Conservation (phyloP, 2,888 invertebrate genomes). For the Cantharis rustica region DNA sequence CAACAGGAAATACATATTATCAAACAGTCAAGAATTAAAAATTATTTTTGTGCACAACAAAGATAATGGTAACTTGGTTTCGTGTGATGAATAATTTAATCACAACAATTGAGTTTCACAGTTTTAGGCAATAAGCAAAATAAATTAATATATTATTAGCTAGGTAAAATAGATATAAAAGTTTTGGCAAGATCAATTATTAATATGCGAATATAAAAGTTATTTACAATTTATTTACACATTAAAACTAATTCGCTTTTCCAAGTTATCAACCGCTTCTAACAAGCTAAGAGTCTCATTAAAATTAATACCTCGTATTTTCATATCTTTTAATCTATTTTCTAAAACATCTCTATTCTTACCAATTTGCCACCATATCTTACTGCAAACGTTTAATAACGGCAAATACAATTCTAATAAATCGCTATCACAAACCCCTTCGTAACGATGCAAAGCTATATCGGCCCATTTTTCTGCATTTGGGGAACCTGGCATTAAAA, state of each 20-base stretch:
- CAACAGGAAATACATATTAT: not conserved
- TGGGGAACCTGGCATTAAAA: constrained; percentile 57
- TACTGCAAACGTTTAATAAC: constrained; percentile 68
- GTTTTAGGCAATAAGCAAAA: not conserved
- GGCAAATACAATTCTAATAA: constrained; percentile 71
- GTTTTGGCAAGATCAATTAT: not conserved
- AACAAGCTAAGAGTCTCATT: constrained; percentile 65
- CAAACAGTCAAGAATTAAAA: not conserved
- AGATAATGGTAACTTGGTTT: not conserved
- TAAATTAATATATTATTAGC: not conserved
- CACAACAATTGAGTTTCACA: not conserved
- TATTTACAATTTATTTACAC: not conserved
- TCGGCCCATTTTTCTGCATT: constrained; percentile 72
- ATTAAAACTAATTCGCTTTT: constrained; percentile 39
- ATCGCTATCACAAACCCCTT: constrained; percentile 74
- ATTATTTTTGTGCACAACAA: not conserved
- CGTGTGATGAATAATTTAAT: not conserved
- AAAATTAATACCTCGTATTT: constrained; percentile 69
- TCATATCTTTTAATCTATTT: constrained; percentile 65
- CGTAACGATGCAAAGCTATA: constrained; percentile 70
- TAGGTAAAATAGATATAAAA: not conserved
- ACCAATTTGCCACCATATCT: constrained; percentile 68
- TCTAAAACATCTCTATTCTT: constrained; percentile 66
- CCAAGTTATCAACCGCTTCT: constrained; percentile 67
- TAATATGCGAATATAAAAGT: not conserved